phyloP scores from a whole-genome alignment of 2,888 invertebrate genomes.

The Pterostichus madidus region DNA sequence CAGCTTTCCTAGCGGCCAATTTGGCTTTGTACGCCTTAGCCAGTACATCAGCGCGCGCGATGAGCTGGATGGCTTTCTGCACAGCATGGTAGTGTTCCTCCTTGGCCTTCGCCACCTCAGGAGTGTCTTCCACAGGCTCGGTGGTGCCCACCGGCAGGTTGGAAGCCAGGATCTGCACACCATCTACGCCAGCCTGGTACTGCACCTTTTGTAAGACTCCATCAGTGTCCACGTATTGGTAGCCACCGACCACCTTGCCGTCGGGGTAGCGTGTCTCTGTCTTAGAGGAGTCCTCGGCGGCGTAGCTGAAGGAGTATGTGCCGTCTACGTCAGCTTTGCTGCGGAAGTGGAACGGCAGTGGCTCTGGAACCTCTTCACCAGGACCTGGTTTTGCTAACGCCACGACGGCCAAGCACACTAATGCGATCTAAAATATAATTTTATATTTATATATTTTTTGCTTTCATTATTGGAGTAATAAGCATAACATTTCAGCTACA shows the following conservation, averaged over 20 bases:
- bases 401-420: slow-evolving; percentile 9
- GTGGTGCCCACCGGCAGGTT: slow-evolving; percentile 68
- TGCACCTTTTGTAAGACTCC: slow-evolving; percentile 69
- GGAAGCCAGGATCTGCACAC: slow-evolving; percentile 68
- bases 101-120: slow-evolving; percentile 71
- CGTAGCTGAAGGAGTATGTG: slow-evolving; percentile 69
- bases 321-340: slow-evolving; percentile 66
- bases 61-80: slow-evolving; percentile 19
- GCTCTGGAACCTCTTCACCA: background rate
- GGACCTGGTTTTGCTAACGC: background rate
- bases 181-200: slow-evolving; percentile 68
- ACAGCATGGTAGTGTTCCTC: slow-evolving; percentile 68
- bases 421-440: background rate
- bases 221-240: slow-evolving; percentile 69
- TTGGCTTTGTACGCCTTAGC: slow-evolving; percentile 24
- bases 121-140: slow-evolving; percentile 70
- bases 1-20: background rate
- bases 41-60: slow-evolving; percentile 34
- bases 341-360: background rate
- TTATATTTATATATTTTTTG: no score
- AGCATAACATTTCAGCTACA: no score
- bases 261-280: slow-evolving; percentile 68
- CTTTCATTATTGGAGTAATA: no score
- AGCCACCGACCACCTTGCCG: slow-evolving; percentile 70
- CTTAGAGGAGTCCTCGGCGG: slow-evolving; percentile 68